Evolutionary conservation across 2,888 invertebrate genomes (phyloP), one percentile per base, ranked within the genome.

Genomic region (Kryphioiulus occultus): DNA sequence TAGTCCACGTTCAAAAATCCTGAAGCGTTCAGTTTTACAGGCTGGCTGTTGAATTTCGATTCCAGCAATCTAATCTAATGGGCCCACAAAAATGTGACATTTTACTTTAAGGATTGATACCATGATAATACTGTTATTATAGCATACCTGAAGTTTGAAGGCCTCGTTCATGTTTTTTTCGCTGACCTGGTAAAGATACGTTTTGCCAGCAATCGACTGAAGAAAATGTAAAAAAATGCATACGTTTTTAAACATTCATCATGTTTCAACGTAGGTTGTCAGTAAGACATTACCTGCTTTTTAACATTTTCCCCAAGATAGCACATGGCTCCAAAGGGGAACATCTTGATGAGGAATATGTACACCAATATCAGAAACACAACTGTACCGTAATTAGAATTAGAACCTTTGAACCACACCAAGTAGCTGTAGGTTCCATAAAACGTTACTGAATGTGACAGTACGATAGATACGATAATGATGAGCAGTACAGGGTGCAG

Each of bases 1-100:
- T 86, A 86, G 53, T 86, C 86, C 4, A 86, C 3, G 32, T 47
- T 53, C 30, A 86, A 19, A 86, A 86, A 86, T 44, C 53, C 53
- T 2, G 86, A 86, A 17, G 86, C 86, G 1, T 47, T 26, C 1
- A 86, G 19, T 47, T 86, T 86, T 53, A 47, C 30, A 3, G 86
- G 86, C 1, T 53, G 32, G 15, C 39, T 42, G n/a, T 53, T 53
- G 47, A 86, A 53, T 53, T 86, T 86, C 22, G 44, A 44, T 53
- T 86, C 86, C 5, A 86, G 53, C n/a, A 86, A 30, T 30, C 53
- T 42, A 15, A 86, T 0, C 53, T 47, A 26, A 15, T 17, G 30
- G 15, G n/a, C 12, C 3, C 0, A 26, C 26, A 68, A 59, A 59
- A 59, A 59, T 59, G 59, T n/a, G 9, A n/a, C 5, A 5, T 68